Base-by-base conservation (phyloP, 2,797 vertebrate species). In the Fistularia tabacaria region DNA sequence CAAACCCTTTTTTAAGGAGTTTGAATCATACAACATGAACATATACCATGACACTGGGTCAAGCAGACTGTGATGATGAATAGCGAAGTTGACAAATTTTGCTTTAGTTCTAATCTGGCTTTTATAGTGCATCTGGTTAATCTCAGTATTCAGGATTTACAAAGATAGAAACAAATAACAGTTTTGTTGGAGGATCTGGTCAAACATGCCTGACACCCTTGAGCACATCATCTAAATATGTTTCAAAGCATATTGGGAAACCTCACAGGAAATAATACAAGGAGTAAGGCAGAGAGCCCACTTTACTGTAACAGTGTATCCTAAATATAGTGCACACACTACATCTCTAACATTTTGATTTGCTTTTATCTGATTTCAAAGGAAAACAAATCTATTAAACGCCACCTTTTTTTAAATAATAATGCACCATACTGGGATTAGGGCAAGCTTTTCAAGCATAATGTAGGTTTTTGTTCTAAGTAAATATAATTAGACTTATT, bases 401-500 rank as follows among this genome's bases (percentile, higher is more conserved):
- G 77, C 71, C 72, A 86, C 83, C 76, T 87, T 89, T 86, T 67
- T 39, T 89, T 82, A 77, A 80, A 77, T 82, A 82, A 85, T 83
- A 84, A 82, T 83, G 66, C 46, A 77, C 76, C 86, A 85, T 73
- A 81, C 86, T 87, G 87, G 84, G 88, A 91, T 72, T 59, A 61
- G 63, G 71, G 79, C 48, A 4, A 79, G 73, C 77, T 88, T 87
- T 83, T 85, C 80, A 59, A 86, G 83, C 80, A 88, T 88, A 83
- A 86, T 85, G 79, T 76, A 85, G 80, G 87, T 83, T 85, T 85
- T 87, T 91, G 85, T 91, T 90, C 87, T 75, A 74, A 85, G 86
- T 84, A 88, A 88, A 90, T 87, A 89, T 90, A 88, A 91, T 91
- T 91, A 89, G 89, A 85, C 64, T 85, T 87, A 80, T 85, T 81